Base-by-base conservation (phyloP, 2,113 vertebrate genomes). In the Oostethus manadensis region DNA sequence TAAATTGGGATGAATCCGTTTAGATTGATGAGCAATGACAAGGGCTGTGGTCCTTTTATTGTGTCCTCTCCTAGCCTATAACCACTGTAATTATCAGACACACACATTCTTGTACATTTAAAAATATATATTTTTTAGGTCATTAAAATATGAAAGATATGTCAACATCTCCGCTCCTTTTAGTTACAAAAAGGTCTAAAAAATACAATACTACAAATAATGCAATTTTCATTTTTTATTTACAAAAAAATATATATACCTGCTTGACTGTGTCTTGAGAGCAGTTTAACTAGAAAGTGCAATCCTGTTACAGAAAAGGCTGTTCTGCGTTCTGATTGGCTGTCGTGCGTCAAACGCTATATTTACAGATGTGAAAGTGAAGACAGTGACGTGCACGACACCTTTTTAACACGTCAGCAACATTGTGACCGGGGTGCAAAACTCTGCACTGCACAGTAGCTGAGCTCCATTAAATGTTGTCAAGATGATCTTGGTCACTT, bases 311-410 rank as follows among this genome's bases (percentile, higher is more conserved):
- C 17, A 47, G 7, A 9, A 38, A 38, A 38, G 10, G 8, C 35
- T 35, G 10, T 20, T 8, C 16, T 1, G 16, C 17, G 14, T 18
- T 54, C 1, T 61, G 43, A 78, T 68, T 74, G 68, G 58, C 46
- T 62, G 58, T n/a, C 59, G 56, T 60, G 54, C 73, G 51, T 82
- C 73, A 80, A 49, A 49, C 9, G 1, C 66, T 85, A 88, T 89
- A 86, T 86, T 84, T 81, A 73, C 40, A 84, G 42, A 33, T 84
- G 83, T 66, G 70, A 86, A 71, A 20, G 22, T 53, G 69, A 60
- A 58, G 76, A 77, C 62, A 33, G 51, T 40, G 58, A 59, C 66
- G 46, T 58, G 55, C 61, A 60, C 65, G 46, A 21, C 71, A 64
- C 61, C 50, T 64, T 60, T 21, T 45, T 46, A 57, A 50, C 59